Base-by-base conservation (phyloP, 2,888 invertebrate species). In the Ernsta delagoae region DNA sequence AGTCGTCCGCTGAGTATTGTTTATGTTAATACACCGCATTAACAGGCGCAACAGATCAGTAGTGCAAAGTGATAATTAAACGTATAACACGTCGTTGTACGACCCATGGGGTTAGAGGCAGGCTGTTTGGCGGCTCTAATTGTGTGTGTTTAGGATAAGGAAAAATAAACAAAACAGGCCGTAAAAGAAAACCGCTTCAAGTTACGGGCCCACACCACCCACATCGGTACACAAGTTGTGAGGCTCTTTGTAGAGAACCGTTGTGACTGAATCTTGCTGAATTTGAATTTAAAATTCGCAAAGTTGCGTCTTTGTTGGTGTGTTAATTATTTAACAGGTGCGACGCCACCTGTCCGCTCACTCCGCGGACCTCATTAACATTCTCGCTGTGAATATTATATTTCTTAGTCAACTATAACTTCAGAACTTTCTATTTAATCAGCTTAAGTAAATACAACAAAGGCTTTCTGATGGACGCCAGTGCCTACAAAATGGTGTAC, bases 231-330 rank as follows among this genome's bases (percentile, higher is more conserved):
- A 61, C 59, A 64, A 66, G 67, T 75, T 71, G 65, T 70, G 70
- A 62, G 70, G 64, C 70, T 67, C 76, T 76, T 77, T 75, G 76
- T 72, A 71, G 63, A 73, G 76, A 78, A 78, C 75, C 77, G 73
- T 74, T 73, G 75, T 76, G 79, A 76, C 77, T 75, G 72, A 73
- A 86, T 88, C 83, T 87, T 85, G 73, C 73, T 61, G 71, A 80
- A 90, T 90, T 88, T 89, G 83, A 89, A 91, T 90, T 90, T 90
- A 85, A 91, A 90, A 92, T 92, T 80, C 77, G 76, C 75, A 73
- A 85, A 89, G 85, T 84, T 86, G 79, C 75, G 73, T 77, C 83
- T 82, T 80, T 77, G 77, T 76, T 76, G 77, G 78, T 75, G 82
- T 87, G 89, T 88, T 90, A 89, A 91, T 92, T 90, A 86, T 87